A percentile compares a stretch with the other conserved stretches of the same genome.
Evolutionary conservation across 1,140 invertebrate species (phyloP).

Genomic region (Drosophila trapezifrons): DNA sequence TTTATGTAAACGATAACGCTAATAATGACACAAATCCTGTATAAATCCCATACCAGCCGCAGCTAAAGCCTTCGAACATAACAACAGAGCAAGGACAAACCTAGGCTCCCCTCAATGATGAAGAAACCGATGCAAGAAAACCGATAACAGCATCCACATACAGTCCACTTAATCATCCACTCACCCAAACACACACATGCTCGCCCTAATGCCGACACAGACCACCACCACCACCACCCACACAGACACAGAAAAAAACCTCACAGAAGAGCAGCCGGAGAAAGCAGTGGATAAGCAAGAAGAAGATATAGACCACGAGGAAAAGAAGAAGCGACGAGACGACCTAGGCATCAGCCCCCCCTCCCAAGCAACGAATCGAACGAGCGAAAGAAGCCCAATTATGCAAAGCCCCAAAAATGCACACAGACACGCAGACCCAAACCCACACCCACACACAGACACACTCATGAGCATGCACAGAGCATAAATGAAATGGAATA

Average conservation of each 20-base stretch:
- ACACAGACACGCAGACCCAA: not conserved
- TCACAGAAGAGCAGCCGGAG: constrained; percentile 1
- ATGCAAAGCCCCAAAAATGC: not conserved
- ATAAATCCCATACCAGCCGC: constrained; percentile 35
- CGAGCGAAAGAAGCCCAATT: not conserved
- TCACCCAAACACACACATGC: constrained; percentile 2
- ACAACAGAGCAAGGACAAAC: not conserved
- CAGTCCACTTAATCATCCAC: constrained; percentile 12
- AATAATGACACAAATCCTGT: constrained; percentile 38
- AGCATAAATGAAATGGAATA: not conserved
- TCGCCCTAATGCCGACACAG: constrained; percentile 5
- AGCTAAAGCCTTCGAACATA: not conserved
- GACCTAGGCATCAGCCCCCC: not conserved
- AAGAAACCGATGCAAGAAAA: constrained; percentile 8
- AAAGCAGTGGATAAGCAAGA: constrained; percentile 2
- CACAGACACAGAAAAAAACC: constrained; percentile 14
- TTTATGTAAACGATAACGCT: constrained; percentile 41
- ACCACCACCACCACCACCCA: not conserved
- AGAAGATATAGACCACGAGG: not conserved
- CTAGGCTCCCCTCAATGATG: not conserved
- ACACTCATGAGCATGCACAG: constrained; percentile 6
- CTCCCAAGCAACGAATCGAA: constrained; percentile 10
- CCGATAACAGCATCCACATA: constrained; percentile 9
- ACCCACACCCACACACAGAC: not conserved
- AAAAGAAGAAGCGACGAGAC: not conserved